Evolutionary conservation across 1,140 invertebrate species (phyloP), one percentile per base, ranked within the genome.

Genomic region (Cydia fagiglandana): DNA sequence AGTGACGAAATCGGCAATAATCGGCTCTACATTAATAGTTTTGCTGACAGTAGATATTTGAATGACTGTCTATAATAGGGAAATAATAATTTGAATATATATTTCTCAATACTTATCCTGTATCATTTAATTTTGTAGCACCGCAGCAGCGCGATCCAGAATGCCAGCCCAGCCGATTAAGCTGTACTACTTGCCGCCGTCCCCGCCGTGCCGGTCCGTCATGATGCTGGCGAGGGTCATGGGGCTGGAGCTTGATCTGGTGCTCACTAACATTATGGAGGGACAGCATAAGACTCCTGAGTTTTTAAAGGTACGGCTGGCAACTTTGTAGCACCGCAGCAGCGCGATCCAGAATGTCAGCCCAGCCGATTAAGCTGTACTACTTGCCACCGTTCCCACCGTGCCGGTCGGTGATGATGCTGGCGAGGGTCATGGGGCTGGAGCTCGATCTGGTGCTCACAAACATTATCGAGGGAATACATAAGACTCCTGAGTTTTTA

Each of bases 161-260:
- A 94, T 94, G 94, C 88, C 94, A 4, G 84, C 73, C 10, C 80
- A 88, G 64, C 80, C 86, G 0, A 91, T 94, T 68, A 94, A 94
- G 81, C 87, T 96, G 53, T 97, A 97, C 86, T 95, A 96, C 84
- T 76, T 95, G 75, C 94, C 95, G 9, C 93, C 94, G 56, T 96
- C 96, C 76, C 91, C 96, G 2, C 96, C 96, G 4, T 96, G 96
- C 86, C 94, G 96, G 12, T 89, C 95, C 4, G 95, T 96, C 17
- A 90, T 96, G 83, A 93, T 97, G 92, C 90, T 94, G 12, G 96
- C 96, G n/a, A 95, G 94, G 81, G 94, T 94, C n/a, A 74, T 97
- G 9, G 96, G 95, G 0, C 83, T 97, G 7, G 94, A 97, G 20
- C 81, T 97, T n/a, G 96, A 97, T 75, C 84, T 96, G 28, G 95